Base-by-base conservation (phyloP, 2,888 invertebrate genomes). In the Sarcophaga variegata region DNA sequence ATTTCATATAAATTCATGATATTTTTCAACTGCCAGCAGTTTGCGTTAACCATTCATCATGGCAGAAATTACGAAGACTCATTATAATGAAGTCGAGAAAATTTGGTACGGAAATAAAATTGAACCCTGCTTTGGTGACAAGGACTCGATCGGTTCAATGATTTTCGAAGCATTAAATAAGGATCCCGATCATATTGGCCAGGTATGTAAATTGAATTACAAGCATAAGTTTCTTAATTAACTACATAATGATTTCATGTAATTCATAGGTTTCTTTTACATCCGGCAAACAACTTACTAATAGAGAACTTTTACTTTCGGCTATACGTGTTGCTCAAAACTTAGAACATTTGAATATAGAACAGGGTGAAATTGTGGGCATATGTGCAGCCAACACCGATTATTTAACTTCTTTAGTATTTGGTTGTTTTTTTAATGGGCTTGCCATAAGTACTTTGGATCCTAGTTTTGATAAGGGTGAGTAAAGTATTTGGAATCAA, bases 311-410 rank as follows among this genome's bases (percentile, higher is more conserved):
- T 20, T 78, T 70, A 66, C 49, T 66, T n/a, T 63, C 49, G 6
- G 37, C 63, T 6, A 79, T 88, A 27, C 79, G 81, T 37, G 67
- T 75, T 25, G 85, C 85, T 25, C 62, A 76, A 63, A 64, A 85
- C 82, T 81, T 87, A 20, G 63, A 66, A 20, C 27, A 74, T 60
- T 66, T 79, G 4, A 77, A 83, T 10, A 47, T 89, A 0, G 63
- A 88, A 64, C 85, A 88, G 66, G 74, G 87, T 47, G 88, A 89
- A 62, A 78, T 89, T 11, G 82, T 88, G 17, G 89, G 88, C 25
- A 63, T 89, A 25, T 77, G 88, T 37, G 88, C 88, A 14, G 62
- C 27, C 11, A 89, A 89, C 84, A 85, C 78, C 14, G 86, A 88
- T 74, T 87, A 86, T 82, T 59, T 89, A 20, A 81, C 89, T 14